Evolutionary conservation across 2,888 invertebrate genomes (phyloP).

Genomic region (Erynnis tages): DNA sequence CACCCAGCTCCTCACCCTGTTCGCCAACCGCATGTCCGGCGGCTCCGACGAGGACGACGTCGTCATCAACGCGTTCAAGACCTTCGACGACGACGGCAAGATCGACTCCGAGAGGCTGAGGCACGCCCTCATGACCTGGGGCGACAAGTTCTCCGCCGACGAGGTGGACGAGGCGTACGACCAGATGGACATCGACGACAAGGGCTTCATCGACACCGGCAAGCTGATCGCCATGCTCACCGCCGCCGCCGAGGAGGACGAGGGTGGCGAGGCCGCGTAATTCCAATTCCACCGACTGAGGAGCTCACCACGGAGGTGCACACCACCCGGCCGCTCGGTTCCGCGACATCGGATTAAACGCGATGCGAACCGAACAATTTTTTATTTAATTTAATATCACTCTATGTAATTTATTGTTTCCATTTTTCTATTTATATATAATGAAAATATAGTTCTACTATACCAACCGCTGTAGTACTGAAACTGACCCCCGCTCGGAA

Average conservation of each 20-base stretch:
- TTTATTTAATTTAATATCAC: conserved; percentile 62
- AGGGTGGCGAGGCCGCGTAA: conserved; percentile 81
- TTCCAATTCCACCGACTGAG: conserved; percentile 33
- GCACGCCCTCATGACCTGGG: conserved; percentile 95
- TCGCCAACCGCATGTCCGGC: conserved; percentile 95
- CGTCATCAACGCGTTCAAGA: conserved; percentile 95
- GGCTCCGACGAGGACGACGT: conserved; percentile 96
- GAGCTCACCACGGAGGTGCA: conserved; percentile 36
- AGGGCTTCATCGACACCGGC: conserved; percentile 93
- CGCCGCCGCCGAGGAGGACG: conserved; percentile 92
- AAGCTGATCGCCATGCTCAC: conserved; percentile 94
- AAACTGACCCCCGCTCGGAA: conserved; percentile 48
- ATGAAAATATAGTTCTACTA: conserved; percentile 79
- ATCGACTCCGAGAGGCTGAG: conserved; percentile 95
- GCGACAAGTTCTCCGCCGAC: conserved; percentile 94
- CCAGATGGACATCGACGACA: conserved; percentile 95
- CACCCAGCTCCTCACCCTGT: conserved; percentile 95
- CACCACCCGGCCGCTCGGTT: conserved; percentile 52
- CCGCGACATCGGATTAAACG: conserved; percentile 57
- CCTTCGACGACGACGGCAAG: conserved; percentile 93
- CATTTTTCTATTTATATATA: conserved; percentile 79
- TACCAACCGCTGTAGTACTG: conserved; percentile 60
- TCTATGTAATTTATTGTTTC: conserved; percentile 78
- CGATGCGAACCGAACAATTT: conserved; percentile 63
- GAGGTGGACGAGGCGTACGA: conserved; percentile 96